Evolutionary conservation across 2,113 vertebrate species (phyloP).

Genomic region (Entelurus aequoreus): DNA sequence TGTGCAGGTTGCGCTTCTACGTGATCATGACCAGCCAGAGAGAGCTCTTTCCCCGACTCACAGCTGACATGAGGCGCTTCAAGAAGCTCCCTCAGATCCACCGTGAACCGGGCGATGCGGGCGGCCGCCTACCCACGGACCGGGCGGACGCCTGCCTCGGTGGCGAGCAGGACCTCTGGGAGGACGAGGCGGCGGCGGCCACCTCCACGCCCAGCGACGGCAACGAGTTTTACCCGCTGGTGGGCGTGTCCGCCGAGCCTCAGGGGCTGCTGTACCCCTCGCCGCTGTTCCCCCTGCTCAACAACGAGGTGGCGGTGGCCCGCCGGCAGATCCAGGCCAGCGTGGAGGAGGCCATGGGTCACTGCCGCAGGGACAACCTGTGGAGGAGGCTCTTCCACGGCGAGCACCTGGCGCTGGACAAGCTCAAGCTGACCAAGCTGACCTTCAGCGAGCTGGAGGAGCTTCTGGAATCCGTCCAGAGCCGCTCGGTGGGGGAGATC

Average conservation of each 20-base stretch:
- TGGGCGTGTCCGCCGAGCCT: slow-evolving; percentile 38
- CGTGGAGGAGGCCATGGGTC: slow-evolving; percentile 90
- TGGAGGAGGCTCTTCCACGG: slow-evolving; percentile 96
- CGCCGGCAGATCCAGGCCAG: slow-evolving; percentile 82
- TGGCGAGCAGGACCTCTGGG: slow-evolving; percentile 72
- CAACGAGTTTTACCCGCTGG: slow-evolving; percentile 65
- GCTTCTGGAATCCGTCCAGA: slow-evolving; percentile 87
- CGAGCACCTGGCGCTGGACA: slow-evolving; percentile 87
- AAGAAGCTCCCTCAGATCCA: slow-evolving; percentile 85
- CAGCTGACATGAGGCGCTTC: slow-evolving; percentile 88
- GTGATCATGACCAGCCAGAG: slow-evolving; percentile 97
- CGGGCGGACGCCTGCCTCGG: slow-evolving; percentile 19
- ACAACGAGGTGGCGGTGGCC: slow-evolving; percentile 81
- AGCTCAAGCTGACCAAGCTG: slow-evolving; percentile 87
- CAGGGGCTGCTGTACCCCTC: slow-evolving; percentile 76
- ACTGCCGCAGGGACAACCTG: slow-evolving; percentile 93
- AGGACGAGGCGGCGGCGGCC: slow-evolving; percentile 45
- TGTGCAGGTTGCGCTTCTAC: slow-evolving; percentile 82
- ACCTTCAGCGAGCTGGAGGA: slow-evolving; percentile 89
- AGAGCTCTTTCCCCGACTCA: slow-evolving; percentile 92
- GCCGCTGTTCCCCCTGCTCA: slow-evolving; percentile 84
- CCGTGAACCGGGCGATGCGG: slow-evolving; percentile 74
- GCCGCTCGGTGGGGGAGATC: slow-evolving; percentile 86
- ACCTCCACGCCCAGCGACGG: slow-evolving; percentile 46
- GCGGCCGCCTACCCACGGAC: slow-evolving; percentile 50